Evolutionary conservation across 2,113 vertebrate genomes (phyloP).

Genomic region (Hemichromis elongatus): DNA sequence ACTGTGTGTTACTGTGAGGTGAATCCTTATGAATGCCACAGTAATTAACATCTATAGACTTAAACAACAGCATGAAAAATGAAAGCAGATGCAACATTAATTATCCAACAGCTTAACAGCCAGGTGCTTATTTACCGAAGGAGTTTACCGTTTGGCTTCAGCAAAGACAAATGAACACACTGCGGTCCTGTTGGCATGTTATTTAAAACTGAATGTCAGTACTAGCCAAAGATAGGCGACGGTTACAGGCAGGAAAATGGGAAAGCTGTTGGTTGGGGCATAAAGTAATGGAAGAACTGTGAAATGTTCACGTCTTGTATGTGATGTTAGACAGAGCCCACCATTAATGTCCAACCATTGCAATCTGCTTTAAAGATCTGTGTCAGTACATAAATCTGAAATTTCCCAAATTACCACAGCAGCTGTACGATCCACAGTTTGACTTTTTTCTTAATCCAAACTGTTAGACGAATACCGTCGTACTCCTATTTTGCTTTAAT

Average conservation of each 20-base stretch:
- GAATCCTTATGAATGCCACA: conserved; percentile 11
- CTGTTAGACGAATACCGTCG: not conserved
- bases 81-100: conserved; percentile 16
- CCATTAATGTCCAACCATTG: not conserved
- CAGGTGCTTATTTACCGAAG: conserved; percentile 32
- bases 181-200: not conserved
- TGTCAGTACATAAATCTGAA: not conserved
- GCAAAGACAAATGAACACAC: conserved; percentile 32
- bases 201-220: conserved; percentile 9
- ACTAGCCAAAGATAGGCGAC: not conserved
- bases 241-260: not conserved
- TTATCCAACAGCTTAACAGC: conserved; percentile 20
- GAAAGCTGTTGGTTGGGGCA: not conserved
- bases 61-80: conserved; percentile 38
- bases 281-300: not conserved
- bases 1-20: not conserved
- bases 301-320: not conserved
- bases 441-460: not conserved
- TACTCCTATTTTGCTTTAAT: not conserved
- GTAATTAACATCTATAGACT: conserved; percentile 37
- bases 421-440: not conserved
- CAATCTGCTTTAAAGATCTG: not conserved
- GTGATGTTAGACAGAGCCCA: not conserved
- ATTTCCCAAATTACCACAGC: not conserved
- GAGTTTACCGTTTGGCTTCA: not conserved